Percentiles rank a stretch among this genome's conserved stretches.
Conservation (phyloP, 2,888 invertebrate species). For the Neoitamus cyanurus region DNA sequence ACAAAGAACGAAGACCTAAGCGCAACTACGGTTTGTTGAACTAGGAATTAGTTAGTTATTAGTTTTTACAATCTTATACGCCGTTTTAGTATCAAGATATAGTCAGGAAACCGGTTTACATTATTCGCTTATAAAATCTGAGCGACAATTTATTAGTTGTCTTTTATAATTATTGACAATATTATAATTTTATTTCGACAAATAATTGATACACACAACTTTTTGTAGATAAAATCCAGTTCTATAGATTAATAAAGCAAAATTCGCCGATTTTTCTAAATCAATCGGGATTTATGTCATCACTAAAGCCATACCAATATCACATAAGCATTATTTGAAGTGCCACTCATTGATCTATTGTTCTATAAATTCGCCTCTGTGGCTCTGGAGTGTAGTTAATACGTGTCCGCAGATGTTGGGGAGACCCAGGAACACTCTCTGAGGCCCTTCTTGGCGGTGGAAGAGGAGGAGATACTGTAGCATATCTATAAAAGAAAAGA, state of each 20-base stretch:
- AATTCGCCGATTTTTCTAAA: neutral
- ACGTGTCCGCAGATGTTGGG: conserved; percentile 74
- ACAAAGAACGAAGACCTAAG: too few species aligned
- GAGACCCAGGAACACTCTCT: conserved; percentile 78
- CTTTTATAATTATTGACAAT: conserved; percentile 4
- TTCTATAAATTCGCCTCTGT: conserved; percentile 69
- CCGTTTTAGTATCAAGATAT: conserved; percentile 3
- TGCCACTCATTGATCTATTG: conserved; percentile 67
- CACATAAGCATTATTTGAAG: conserved; percentile 67
- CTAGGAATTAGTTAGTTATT: conserved; percentile 17
- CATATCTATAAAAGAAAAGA: conserved; percentile 60
- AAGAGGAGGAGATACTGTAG: conserved; percentile 67
- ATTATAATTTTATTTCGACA: conserved; percentile 17
- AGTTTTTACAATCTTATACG: neutral
- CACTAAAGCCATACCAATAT: conserved; percentile 66
- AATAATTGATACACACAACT: neutral
- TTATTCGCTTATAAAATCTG: neutral
- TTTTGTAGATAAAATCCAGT: neutral
- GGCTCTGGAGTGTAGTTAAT: conserved; percentile 72
- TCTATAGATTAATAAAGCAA: neutral
- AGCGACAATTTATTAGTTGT: neutral
- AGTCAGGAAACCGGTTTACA: conserved; percentile 33
- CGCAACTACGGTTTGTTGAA: neutral
- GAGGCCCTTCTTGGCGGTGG: conserved; percentile 71
- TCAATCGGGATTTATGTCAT: conserved; percentile 54